phyloP scores from a whole-genome alignment of 1,140 invertebrate species.

The Hypsibius dujardini region DNA sequence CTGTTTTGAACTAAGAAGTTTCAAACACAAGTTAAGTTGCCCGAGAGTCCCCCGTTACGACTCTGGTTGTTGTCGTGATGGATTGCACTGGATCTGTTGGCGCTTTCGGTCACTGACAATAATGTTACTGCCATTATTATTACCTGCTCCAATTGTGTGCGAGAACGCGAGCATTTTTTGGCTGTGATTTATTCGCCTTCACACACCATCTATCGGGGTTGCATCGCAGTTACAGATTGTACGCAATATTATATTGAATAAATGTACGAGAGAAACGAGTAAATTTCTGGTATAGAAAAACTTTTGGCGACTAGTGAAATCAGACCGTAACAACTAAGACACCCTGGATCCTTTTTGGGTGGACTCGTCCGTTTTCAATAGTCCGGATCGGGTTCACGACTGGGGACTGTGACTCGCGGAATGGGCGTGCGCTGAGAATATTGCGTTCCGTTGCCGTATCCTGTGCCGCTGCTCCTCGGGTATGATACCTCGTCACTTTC shows the following conservation, averaged over 20 bases:
- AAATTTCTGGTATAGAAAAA: neutral
- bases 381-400: constrained; percentile 13
- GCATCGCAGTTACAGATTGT: neutral
- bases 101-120: too few relatives aligned
- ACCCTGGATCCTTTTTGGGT: too few relatives aligned
- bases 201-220: neutral
- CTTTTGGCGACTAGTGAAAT: neutral
- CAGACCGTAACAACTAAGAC: neutral
- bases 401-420: constrained; percentile 3
- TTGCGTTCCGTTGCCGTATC: constrained; percentile 2
- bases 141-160: too few relatives aligned
- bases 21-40: too few relatives aligned
- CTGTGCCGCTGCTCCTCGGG: neutral
- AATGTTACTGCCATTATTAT: too few relatives aligned
- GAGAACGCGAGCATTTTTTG: too few relatives aligned
- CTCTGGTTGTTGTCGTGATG: too few relatives aligned
- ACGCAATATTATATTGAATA: neutral
- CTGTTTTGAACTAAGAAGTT: too few relatives aligned
- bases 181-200: neutral
- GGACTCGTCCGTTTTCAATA: neutral
- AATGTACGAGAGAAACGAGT: neutral
- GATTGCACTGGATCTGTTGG: too few relatives aligned
- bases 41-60: too few relatives aligned
- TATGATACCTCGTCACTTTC: constrained; percentile 48
- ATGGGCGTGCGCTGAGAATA: neutral